Evolutionary conservation across 2,113 vertebrate species (phyloP).

Genomic region (Rhizomys pruinosus): DNA sequence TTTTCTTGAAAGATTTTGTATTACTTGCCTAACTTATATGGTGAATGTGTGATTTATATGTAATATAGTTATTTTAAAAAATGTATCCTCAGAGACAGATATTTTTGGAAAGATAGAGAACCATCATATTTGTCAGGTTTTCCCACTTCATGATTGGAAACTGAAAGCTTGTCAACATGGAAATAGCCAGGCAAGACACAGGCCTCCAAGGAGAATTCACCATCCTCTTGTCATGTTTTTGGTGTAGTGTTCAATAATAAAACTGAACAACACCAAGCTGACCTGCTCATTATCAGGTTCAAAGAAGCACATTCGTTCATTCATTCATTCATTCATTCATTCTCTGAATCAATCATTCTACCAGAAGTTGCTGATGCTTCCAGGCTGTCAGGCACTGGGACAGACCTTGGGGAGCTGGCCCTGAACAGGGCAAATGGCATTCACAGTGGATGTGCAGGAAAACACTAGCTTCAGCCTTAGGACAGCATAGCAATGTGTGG

Average conservation of each 20-base stretch:
- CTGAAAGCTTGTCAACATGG: neutral
- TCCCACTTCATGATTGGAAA: neutral
- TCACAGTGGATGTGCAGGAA: neutral
- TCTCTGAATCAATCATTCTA: neutral
- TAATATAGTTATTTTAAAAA: no score
- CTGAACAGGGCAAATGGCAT: neutral
- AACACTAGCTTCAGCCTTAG: neutral
- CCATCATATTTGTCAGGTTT: neutral
- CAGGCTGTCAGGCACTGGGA: accelerated
- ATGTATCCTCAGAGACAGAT: neutral
- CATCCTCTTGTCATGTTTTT: no score
- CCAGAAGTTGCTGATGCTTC: neutral
- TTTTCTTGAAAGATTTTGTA: no score
- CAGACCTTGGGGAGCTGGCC: neutral
- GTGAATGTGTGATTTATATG: no score
- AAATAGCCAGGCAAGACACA: neutral
- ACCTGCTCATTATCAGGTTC: neutral
- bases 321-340: neutral
- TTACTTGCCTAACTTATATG: no score
- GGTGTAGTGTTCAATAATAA: neutral
- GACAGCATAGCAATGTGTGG: neutral
- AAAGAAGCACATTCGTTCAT: neutral
- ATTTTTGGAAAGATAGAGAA: neutral
- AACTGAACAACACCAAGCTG: neutral
- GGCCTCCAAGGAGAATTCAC: neutral